Conservation (phyloP, 2,113 vertebrate genomes). For the Corydoras maculifer region DNA sequence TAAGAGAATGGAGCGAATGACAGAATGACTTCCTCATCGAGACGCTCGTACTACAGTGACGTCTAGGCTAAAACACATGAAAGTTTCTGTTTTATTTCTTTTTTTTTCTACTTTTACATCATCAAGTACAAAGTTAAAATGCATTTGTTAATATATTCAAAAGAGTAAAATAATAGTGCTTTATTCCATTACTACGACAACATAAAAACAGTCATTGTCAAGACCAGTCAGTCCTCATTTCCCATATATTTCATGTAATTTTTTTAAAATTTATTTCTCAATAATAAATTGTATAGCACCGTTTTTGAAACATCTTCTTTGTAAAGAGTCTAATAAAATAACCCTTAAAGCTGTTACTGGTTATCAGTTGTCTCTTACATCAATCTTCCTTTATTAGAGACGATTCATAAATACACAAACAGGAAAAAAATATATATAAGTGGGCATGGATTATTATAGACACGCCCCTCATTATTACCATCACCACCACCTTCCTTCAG, state of each 20-base stretch:
- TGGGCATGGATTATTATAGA: constrained; percentile 40
- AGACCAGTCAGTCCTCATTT: constrained; percentile 88
- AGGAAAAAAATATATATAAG: constrained; percentile 20
- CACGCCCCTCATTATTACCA: constrained; percentile 43
- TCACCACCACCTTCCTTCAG: constrained; percentile 28
- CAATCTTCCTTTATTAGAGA: constrained; percentile 47
- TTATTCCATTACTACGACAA: constrained; percentile 91
- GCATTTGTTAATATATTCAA: constrained; percentile 93
- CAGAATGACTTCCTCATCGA: constrained; percentile 78
- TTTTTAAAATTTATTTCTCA: constrained; percentile 76
- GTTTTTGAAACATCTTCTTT: constrained; percentile 82
- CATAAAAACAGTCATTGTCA: constrained; percentile 99
- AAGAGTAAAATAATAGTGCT: constrained; percentile 99
- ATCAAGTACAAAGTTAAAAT: constrained; percentile 99
- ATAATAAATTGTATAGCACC: constrained; percentile 99
- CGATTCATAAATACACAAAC: constrained; percentile 48
- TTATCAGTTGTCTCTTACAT: constrained; percentile 60
- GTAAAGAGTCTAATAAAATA: constrained; percentile 69
- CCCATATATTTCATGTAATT: constrained; percentile 71
- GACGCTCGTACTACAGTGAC: constrained; percentile 81
- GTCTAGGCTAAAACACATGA: constrained; percentile 93
- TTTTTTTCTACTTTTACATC: constrained; percentile 72
- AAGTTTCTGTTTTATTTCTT: constrained; percentile 77
- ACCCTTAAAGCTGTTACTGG: constrained; percentile 65
- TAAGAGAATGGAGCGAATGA: constrained; percentile 56